A percentile compares a stretch with the other conserved stretches of the same genome.
Evolutionary conservation across 2,113 vertebrate species (phyloP).

Genomic region (Pyrgilauda ruficollis): DNA sequence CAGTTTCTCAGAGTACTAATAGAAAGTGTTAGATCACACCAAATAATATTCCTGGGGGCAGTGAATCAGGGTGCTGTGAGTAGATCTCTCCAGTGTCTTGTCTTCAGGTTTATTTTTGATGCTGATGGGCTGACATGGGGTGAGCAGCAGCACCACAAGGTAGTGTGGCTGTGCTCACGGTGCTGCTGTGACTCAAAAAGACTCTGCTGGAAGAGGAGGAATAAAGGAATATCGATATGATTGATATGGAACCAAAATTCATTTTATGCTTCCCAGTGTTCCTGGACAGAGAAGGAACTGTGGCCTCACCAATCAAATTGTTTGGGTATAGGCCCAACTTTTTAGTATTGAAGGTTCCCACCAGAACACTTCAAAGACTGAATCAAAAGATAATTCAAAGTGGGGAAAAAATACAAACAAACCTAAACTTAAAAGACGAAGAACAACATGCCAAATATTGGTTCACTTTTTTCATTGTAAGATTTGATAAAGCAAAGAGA

Average conservation of each 20-base stretch:
- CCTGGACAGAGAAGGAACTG: not conserved
- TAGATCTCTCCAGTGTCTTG: not conserved
- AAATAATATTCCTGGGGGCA: not conserved
- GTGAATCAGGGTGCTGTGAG: not conserved
- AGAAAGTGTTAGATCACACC: slow-evolving; percentile 30
- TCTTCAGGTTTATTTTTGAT: slow-evolving; percentile 38
- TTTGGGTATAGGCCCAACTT: not conserved
- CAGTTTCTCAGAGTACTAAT: slow-evolving; percentile 33
- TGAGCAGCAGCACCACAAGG: not conserved
- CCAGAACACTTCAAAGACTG: not conserved
- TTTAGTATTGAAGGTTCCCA: not conserved
- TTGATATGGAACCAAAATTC: not conserved
- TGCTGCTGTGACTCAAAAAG: not conserved
- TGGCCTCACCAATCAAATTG: not conserved
- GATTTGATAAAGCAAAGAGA: not conserved
- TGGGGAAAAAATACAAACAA: not conserved
- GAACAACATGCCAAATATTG: not conserved
- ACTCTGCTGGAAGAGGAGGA: not conserved
- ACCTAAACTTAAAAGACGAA: not conserved
- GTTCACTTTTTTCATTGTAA: rapidly evolving
- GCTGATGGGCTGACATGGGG: not conserved
- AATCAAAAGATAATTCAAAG: not conserved
- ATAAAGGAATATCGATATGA: not conserved
- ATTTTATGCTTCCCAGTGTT: not conserved
- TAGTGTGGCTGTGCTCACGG: not conserved